Conservation (phyloP, 2,888 invertebrate genomes). For the Lymantria monacha region DNA sequence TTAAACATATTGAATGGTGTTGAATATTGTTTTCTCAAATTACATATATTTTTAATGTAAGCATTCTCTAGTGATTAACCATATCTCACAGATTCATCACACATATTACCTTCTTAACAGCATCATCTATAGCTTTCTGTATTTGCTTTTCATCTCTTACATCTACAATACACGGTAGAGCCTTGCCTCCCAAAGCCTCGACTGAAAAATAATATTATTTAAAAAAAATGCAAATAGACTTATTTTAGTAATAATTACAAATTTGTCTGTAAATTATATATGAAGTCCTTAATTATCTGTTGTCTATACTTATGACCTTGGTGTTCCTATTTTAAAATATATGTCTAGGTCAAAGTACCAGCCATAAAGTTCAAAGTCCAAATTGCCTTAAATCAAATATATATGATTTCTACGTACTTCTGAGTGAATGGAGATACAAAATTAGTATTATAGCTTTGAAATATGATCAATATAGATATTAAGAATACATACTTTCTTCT, state of each 20-base stretch:
- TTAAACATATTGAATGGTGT: no score
- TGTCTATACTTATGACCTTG: conserved; percentile 12
- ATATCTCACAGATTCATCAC: no score
- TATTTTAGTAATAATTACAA: background rate
- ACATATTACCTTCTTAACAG: conserved; percentile 83
- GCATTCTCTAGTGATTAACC: no score
- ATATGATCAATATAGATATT: background rate
- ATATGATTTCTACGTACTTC: conserved; percentile 4
- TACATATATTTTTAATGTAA: no score
- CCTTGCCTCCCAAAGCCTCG: conserved; percentile 92
- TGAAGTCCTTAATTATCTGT: background rate
- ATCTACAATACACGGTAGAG: conserved; percentile 93
- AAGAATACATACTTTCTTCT: conserved; percentile 87
- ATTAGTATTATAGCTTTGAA: background rate
- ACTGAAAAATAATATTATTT: conserved; percentile 78
- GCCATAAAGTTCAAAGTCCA: conserved; percentile 58
- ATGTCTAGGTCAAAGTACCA: conserved; percentile 23
- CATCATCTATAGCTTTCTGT: conserved; percentile 86
- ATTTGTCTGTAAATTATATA: background rate
- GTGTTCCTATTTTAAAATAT: background rate
- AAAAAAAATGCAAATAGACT: background rate
- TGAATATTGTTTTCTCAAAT: no score
- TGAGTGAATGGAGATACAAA: conserved; percentile 14
- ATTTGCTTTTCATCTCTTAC: conserved; percentile 91
- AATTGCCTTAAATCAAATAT: conserved; percentile 12